Evolutionary conservation across 2,888 invertebrate genomes (phyloP), one percentile per base, ranked within the genome.

Genomic region (Lasioglossum leucozonium): DNA sequence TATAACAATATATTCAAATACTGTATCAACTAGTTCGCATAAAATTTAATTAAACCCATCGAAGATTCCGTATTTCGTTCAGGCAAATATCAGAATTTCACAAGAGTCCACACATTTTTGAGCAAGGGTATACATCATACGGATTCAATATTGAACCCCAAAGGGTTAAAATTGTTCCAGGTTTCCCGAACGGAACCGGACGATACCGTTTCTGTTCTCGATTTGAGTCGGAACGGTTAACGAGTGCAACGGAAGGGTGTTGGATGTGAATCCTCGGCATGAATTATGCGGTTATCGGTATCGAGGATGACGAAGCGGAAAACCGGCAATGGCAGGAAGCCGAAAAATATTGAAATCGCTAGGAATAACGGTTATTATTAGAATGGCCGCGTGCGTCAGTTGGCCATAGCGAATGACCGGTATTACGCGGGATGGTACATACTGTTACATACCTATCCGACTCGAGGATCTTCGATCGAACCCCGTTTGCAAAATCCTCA

Each of bases 301-400:
- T 75, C 83, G 62, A 30, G 51, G 79, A 76, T 89, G 87, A 85
- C 85, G 78, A 78, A 87, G 84, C 84, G 72, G 75, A 79, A 75
- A 79, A 77, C 69, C 73, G 42, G n/a, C 75, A 84, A 79, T 62
- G 86, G 81, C 88, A 88, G 88, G 88, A 88, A 87, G 84, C 67
- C 26, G 22, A 26, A 0, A 75, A 72, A 76, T 72, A 88, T 88
- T 88, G 16, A 88, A 88, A 88, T 88, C 73, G 72, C 65, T 30
- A 16, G 26, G 78, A 65, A 71, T 55, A 40, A 74, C 73, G 44
- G 74, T 83, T 83, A 71, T 51, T 51, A 22, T 44, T 71, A 65
- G 65, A 65, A 34, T 34, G 65, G 30, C 18, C 18, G 30, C 30
- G 65, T 65, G 65, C 65, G 65, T 65, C 65, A 65, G 34, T 22